A percentile compares a stretch with the other conserved stretches of the same genome.
These are phyloP conservation scores for Microtus richardsoni DNA, from an alignment of 2,113 vertebrate genomes.

Conservation along the genomic window DNA sequence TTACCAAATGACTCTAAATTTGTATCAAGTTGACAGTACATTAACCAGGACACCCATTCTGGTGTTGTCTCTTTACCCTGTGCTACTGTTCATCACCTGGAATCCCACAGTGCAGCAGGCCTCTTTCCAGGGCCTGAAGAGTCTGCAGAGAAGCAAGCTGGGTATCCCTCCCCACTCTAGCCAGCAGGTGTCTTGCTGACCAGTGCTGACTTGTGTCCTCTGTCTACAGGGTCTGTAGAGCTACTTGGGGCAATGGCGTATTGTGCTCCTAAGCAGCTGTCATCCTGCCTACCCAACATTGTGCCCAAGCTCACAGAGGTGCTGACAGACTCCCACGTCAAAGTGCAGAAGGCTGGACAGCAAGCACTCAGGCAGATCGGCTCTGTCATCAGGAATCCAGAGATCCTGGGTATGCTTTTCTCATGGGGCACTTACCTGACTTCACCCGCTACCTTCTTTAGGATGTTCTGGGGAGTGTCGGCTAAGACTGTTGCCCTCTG, in stretches of 20 bases:
- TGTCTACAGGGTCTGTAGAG: constrained; percentile 94
- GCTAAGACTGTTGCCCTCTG: not conserved
- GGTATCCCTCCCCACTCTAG: not conserved
- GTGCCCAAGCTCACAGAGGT: constrained; percentile 99
- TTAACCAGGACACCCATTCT: not conserved
- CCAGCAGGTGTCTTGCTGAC: not conserved
- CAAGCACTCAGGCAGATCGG: constrained; percentile 97
- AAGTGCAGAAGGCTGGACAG: constrained; percentile 98
- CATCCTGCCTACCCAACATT: constrained; percentile 97
- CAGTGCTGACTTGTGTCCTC: not conserved
- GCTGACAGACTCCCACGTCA: constrained; percentile 97
- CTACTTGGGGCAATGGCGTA: constrained; percentile 98
- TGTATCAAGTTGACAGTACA: not conserved
- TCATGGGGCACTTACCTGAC: not conserved
- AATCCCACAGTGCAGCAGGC: not conserved
- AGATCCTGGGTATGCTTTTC: constrained; percentile 92
- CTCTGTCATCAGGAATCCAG: constrained; percentile 98
- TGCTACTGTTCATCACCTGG: not conserved
- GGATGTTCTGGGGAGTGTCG: not conserved
- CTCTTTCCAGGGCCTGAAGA: not conserved
- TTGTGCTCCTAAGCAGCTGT: constrained; percentile 98
- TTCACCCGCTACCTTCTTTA: fast-evolving
- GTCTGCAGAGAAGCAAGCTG: not conserved
- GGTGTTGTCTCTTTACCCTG: not conserved
- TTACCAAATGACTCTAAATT: not conserved